Percentiles rank a stretch among this genome's conserved stretches.
Evolutionary conservation across 2,888 invertebrate genomes (phyloP).

Genomic region (Druceiella hillmani): DNA sequence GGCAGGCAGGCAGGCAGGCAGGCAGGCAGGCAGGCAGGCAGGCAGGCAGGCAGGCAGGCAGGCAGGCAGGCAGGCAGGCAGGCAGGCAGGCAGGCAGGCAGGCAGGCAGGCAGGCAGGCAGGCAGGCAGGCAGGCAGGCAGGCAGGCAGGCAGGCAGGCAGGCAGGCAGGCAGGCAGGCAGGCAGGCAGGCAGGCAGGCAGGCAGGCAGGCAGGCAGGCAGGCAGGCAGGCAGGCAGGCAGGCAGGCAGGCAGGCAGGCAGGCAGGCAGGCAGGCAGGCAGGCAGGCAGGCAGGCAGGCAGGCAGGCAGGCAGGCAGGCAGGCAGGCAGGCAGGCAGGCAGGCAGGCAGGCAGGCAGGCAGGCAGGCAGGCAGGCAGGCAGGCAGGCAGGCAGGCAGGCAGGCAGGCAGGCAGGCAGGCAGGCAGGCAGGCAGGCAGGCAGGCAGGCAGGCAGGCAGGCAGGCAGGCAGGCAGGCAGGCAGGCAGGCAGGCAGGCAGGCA

Average conservation of each 20-base stretch:
- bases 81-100: constrained; percentile 7
- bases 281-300: constrained; percentile 7
- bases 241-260: constrained; percentile 7
- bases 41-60: constrained; percentile 7
- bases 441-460: constrained; percentile 7
- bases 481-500: constrained; percentile 4
- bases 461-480: constrained; percentile 6
- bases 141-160: constrained; percentile 7
- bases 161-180: constrained; percentile 7
- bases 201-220: constrained; percentile 7
- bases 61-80: constrained; percentile 7
- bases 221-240: constrained; percentile 7
- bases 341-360: constrained; percentile 6
- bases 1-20: constrained; percentile 7
- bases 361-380: constrained; percentile 7
- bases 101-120: constrained; percentile 7
- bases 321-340: constrained; percentile 4
- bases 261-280: constrained; percentile 7
- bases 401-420: constrained; percentile 7
- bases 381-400: constrained; percentile 7
- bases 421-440: constrained; percentile 7
- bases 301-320: constrained; percentile 7
- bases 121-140: constrained; percentile 7
- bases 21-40: constrained; percentile 7
- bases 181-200: constrained; percentile 7